Conservation (phyloP, 2,113 vertebrate species). For the Eulacestoma nigropectus region DNA sequence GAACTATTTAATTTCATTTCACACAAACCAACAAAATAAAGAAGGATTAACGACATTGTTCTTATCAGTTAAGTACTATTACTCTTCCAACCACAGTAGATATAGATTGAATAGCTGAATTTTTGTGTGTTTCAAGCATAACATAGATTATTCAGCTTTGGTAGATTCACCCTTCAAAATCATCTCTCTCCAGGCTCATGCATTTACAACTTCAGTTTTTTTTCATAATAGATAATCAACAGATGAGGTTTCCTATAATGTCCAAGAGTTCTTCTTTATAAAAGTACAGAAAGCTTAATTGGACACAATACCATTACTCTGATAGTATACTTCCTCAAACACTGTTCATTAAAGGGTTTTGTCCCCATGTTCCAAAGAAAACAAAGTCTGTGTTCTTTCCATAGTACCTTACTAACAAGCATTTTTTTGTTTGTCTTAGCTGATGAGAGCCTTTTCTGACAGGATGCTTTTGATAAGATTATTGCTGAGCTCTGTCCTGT, state of each 20-base stretch:
- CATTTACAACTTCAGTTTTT: background rate
- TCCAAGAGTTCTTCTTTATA: background rate
- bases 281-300: background rate
- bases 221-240: background rate
- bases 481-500: background rate
- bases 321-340: background rate
- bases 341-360: background rate
- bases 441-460: background rate
- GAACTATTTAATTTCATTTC: background rate
- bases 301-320: background rate
- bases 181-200: background rate
- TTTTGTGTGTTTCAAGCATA: background rate
- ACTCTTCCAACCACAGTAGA: background rate
- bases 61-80: background rate
- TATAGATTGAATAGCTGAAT: background rate
- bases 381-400: background rate
- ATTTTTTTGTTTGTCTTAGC: background rate
- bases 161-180: background rate
- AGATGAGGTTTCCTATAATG: background rate
- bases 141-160: background rate
- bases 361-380: background rate
- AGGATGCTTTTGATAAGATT: background rate
- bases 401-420: background rate
- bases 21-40: background rate
- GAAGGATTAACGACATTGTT: background rate